phyloP scores from a whole-genome alignment of 2,113 vertebrate species.

The Fregetta grallaria region DNA sequence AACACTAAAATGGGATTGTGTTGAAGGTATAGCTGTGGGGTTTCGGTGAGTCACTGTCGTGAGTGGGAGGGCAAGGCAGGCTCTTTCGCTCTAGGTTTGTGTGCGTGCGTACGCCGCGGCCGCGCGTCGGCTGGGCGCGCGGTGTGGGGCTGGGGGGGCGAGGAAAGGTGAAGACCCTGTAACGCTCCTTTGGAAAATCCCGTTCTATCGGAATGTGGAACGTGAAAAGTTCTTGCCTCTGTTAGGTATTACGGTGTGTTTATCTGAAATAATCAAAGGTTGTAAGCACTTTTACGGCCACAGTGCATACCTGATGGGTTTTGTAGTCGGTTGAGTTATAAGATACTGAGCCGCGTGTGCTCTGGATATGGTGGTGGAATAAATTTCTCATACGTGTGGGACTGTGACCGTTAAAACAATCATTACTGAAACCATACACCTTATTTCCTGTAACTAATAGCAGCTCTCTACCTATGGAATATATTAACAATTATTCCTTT shows the following conservation, averaged over 20 bases:
- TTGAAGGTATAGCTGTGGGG: slow-evolving; percentile 69
- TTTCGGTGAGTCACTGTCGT: slow-evolving; percentile 75
- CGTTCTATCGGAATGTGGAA: background rate
- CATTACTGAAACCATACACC: slow-evolving; percentile 68
- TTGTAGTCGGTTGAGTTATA: slow-evolving; percentile 4
- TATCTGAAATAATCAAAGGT: background rate
- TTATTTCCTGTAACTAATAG: slow-evolving; percentile 70
- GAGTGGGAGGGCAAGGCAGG: slow-evolving; percentile 67
- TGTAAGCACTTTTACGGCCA: background rate
- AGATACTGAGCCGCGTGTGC: slow-evolving; percentile 19
- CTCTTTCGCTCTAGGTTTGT: slow-evolving; percentile 62
- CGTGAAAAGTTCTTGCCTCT: background rate
- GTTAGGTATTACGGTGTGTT: background rate
- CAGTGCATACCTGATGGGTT: slow-evolving; percentile 1
- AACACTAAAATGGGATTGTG: slow-evolving; percentile 8
- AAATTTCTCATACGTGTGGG: slow-evolving; percentile 74
- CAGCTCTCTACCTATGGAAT: slow-evolving; percentile 65
- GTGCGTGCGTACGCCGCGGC: background rate
- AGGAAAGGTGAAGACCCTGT: background rate
- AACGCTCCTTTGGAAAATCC: slow-evolving; percentile 22
- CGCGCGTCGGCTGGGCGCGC: background rate
- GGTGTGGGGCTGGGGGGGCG: background rate
- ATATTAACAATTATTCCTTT: slow-evolving; percentile 61
- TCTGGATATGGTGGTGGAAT: slow-evolving; percentile 56
- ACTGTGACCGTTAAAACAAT: slow-evolving; percentile 65